phyloP scores from a whole-genome alignment of 2,888 invertebrate species.

The Mantis religiosa region DNA sequence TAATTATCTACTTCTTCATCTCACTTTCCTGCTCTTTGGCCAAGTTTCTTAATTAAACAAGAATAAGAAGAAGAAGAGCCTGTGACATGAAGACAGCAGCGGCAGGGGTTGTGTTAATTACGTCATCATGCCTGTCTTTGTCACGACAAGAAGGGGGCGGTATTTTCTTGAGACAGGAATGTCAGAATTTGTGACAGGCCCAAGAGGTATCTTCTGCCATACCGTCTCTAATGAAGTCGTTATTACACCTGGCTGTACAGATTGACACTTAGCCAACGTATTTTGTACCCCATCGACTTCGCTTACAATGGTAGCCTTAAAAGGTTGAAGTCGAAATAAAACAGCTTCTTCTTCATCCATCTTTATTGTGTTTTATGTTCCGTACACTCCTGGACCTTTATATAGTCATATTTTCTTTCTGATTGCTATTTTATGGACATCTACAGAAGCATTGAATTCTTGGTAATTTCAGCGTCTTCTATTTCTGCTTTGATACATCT shows the following conservation, averaged over 20 bases:
- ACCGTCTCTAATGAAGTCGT: neutral
- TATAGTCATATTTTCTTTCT: no score
- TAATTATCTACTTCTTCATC: neutral
- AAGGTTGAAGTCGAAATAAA: no score
- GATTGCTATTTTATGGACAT: no score
- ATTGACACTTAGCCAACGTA: no score
- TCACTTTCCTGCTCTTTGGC: neutral
- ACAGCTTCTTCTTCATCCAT: no score
- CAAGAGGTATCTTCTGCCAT: neutral
- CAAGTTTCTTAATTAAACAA: conserved; percentile 26
- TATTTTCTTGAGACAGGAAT: neutral
- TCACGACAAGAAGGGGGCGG: neutral
- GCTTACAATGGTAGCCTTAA: no score
- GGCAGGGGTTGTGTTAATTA: conserved; percentile 1
- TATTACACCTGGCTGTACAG: neutral
- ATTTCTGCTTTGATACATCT: no score
- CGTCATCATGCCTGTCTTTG: neutral
- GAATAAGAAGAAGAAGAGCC: conserved; percentile 1
- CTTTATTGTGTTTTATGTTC: no score
- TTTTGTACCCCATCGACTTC: no score
- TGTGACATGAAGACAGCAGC: neutral
- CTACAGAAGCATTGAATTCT: no score
- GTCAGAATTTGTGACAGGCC: neutral
- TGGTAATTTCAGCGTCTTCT: no score
- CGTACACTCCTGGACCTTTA: no score